These are phyloP conservation scores for Pampus argenteus DNA, from an alignment of 2,797 vertebrate species.

Conservation along the genomic window DNA sequence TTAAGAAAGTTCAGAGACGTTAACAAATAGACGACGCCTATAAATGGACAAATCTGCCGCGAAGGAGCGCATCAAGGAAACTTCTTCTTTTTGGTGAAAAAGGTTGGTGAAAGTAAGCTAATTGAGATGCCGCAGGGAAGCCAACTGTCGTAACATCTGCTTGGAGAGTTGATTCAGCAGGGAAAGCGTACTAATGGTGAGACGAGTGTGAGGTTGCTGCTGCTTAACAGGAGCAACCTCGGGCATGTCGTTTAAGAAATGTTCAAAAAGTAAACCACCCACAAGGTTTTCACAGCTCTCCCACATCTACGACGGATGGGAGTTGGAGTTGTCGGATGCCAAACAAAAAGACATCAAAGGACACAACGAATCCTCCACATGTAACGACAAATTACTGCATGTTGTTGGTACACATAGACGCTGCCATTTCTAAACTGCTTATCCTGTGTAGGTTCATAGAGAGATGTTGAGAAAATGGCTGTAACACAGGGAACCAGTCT, in stretches of 20 bases:
- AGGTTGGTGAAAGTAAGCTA: constrained; percentile 3
- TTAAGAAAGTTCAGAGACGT: background rate
- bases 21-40: background rate
- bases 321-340: background rate
- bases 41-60: background rate
- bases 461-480: background rate
- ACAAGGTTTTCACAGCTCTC: background rate
- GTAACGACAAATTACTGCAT: no score
- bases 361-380: background rate
- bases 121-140: constrained; percentile 4
- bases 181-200: constrained; percentile 11
- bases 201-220: background rate
- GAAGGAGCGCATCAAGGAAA: background rate
- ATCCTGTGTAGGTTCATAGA: background rate
- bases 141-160: constrained; percentile 1
- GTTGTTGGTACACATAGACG: no score
- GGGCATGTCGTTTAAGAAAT: constrained; percentile 9
- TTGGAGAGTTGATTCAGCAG: background rate
- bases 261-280: constrained; percentile 13
- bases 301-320: background rate
- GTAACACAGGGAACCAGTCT: background rate
- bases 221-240: constrained; percentile 11
- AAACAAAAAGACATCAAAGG: background rate
- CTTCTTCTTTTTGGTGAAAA: constrained; percentile 6
- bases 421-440: background rate